Evolutionary conservation across 2,888 invertebrate genomes (phyloP).

Genomic region (Altica lythri): DNA sequence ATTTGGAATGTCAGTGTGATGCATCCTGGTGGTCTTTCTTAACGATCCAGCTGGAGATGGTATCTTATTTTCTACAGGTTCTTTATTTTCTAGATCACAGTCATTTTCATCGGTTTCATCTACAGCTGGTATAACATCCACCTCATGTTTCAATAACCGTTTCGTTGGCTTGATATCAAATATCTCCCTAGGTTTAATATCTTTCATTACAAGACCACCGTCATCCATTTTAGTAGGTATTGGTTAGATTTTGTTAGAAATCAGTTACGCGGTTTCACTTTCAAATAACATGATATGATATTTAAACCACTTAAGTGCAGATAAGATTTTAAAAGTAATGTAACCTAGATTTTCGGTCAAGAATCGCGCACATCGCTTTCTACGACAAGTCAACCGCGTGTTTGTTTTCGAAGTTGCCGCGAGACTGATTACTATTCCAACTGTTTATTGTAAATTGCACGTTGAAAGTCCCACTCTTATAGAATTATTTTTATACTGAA

Average conservation of each 20-base stretch:
- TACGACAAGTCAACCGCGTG: conserved; percentile 15
- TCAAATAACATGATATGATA: conserved; percentile 17
- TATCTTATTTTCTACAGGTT: conserved; percentile 23
- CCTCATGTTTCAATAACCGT: conserved; percentile 22
- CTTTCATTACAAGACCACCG: conserved; percentile 31
- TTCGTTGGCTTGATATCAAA: too few relatives aligned
- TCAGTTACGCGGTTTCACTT: conserved; percentile 17
- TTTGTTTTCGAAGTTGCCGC: conserved; percentile 29
- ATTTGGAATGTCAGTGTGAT: conserved; percentile 27
- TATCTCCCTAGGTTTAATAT: conserved; percentile 29
- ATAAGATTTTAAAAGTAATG: conserved; percentile 19
- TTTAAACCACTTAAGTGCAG: conserved; percentile 13
- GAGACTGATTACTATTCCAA: conserved; percentile 33
- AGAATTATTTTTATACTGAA: conserved; percentile 16
- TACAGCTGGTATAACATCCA: conserved; percentile 30
- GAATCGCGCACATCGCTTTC: conserved; percentile 31
- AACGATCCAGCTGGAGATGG: conserved; percentile 41
- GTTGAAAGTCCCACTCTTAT: conserved; percentile 39
- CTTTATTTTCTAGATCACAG: conserved; percentile 39
- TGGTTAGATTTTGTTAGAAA: conserved; percentile 5
- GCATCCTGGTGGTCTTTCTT: conserved; percentile 33
- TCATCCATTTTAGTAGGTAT: conserved; percentile 31
- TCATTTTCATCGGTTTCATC: conserved; percentile 32
- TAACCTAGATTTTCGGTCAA: conserved; percentile 23
- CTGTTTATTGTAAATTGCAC: conserved; percentile 35